phyloP scores from a whole-genome alignment of 2,113 vertebrate species.

The Zapornia atra region DNA sequence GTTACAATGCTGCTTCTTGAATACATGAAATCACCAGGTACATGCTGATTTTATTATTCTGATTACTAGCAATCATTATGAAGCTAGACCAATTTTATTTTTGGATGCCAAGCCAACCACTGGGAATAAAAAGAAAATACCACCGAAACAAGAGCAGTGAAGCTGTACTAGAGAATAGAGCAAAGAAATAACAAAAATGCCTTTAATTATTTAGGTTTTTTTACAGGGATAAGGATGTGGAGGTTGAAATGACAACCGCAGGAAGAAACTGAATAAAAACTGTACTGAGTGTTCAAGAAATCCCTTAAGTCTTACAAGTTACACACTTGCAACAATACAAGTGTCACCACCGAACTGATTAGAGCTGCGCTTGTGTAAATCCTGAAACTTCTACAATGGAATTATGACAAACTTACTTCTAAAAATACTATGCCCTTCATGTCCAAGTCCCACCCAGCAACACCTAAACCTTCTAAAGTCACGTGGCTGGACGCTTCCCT shows the following conservation, averaged over 20 bases:
- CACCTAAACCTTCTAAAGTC: neutral
- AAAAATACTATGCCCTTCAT: neutral
- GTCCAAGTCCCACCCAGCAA: neutral
- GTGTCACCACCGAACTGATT: neutral
- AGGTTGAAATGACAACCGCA: neutral
- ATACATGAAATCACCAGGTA: neutral
- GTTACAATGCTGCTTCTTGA: neutral
- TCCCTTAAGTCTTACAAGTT: neutral
- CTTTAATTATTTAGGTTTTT: too few species aligned
- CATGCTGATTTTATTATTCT: neutral
- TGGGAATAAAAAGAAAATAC: too few species aligned
- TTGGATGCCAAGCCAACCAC: neutral
- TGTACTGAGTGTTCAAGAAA: neutral
- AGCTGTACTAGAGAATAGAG: neutral
- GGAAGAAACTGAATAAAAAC: neutral
- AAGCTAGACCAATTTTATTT: neutral
- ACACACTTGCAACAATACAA: neutral
- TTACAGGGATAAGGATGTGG: neutral
- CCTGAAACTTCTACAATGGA: neutral
- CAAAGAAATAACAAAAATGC: neutral
- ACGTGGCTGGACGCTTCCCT: fast-evolving
- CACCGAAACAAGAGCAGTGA: too few species aligned
- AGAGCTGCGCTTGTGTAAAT: neutral
- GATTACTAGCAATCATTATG: neutral
- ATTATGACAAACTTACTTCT: neutral